These are phyloP conservation scores for Lophius piscatorius DNA, from an alignment of 2,113 vertebrate genomes.

Conservation along the genomic window DNA sequence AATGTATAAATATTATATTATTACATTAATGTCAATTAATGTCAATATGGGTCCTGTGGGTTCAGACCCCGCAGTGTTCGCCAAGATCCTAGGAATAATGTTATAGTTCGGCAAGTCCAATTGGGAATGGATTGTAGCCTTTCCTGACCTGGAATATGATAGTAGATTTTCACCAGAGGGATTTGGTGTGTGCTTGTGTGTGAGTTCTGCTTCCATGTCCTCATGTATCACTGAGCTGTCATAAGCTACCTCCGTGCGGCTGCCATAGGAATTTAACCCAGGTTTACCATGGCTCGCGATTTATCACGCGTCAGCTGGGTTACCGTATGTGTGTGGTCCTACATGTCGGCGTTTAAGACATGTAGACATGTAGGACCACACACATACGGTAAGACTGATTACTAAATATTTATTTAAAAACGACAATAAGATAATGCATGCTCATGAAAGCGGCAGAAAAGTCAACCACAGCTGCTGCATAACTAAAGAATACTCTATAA, in stretches of 20 bases:
- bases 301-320: conserved; percentile 4
- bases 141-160: conserved; percentile 24
- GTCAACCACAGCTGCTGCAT: conserved; percentile 11
- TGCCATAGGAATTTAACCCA: conserved; percentile 12
- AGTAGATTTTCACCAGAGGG: not conserved
- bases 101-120: conserved; percentile 48
- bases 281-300: not conserved
- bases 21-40: conserved; percentile 25
- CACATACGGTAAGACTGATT: too few species aligned
- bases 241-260: conserved; percentile 2
- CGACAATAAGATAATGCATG: conserved; percentile 21
- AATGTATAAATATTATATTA: conserved; percentile 5
- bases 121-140: conserved; percentile 47
- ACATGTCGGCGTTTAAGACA: too few species aligned
- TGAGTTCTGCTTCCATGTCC: conserved; percentile 14
- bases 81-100: conserved; percentile 44
- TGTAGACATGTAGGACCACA: too few species aligned
- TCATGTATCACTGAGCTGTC: conserved; percentile 28
- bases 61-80: conserved; percentile 48
- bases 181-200: not conserved
- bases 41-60: conserved; percentile 44
- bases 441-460: conserved; percentile 27
- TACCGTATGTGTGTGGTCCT: too few species aligned
- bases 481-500: conserved; percentile 31
- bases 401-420: too few species aligned